Conservation (phyloP, 2,888 invertebrate genomes). For the Neuroscelio doddi region DNA sequence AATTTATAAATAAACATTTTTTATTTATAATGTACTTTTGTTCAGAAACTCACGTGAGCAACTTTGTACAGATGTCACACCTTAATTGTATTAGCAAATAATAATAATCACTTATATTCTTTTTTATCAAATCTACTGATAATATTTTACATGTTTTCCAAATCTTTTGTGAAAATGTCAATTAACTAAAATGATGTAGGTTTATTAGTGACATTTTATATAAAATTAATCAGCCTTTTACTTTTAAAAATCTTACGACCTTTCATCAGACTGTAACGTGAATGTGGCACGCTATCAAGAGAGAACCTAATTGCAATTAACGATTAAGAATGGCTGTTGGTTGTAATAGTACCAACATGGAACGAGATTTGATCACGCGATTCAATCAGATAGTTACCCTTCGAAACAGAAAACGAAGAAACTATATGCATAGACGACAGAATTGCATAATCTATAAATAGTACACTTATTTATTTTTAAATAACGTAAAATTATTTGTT, state of each 20-base stretch:
- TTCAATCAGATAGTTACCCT: not conserved
- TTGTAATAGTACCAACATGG: constrained; percentile 1
- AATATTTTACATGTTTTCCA: too few species aligned
- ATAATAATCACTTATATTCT: too few species aligned
- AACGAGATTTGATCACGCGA: constrained; percentile 5
- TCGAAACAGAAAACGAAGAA: not conserved
- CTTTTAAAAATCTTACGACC: not conserved
- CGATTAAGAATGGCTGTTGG: constrained; percentile 5
- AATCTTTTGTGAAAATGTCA: not conserved
- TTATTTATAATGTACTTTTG: too few species aligned
- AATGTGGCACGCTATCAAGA: constrained; percentile 1
- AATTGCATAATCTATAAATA: too few species aligned
- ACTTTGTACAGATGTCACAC: too few species aligned
- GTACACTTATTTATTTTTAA: not conserved
- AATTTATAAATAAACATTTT: too few species aligned
- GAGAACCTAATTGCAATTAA: constrained; percentile 6
- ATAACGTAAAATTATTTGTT: not conserved
- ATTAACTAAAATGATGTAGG: not conserved
- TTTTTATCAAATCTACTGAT: not conserved
- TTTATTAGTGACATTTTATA: not conserved
- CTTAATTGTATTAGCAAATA: too few species aligned
- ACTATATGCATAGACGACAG: too few species aligned
- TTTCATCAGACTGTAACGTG: constrained; percentile 2
- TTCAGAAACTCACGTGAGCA: too few species aligned
- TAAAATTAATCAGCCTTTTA: not conserved